A percentile compares a stretch with the other conserved stretches of the same genome.
These are phyloP conservation scores for Ctenopoma kingsleyae DNA, from an alignment of 2,797 vertebrate species.

Conservation along the genomic window DNA sequence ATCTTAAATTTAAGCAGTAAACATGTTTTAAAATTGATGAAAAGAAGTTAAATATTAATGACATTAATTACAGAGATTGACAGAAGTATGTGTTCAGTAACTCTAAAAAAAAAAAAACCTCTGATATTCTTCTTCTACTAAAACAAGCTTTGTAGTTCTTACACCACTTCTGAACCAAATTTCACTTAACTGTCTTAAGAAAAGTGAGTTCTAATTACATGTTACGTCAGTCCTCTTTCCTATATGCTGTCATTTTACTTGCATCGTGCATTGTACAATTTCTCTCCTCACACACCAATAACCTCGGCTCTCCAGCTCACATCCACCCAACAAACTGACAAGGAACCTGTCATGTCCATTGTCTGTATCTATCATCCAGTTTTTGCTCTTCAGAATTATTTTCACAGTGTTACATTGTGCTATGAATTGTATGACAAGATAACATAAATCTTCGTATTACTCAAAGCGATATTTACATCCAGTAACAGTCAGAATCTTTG, in stretches of 20 bases:
- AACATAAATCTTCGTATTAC: not conserved
- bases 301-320: slow-evolving; percentile 15
- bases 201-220: slow-evolving; percentile 46
- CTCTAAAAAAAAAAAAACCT: not conserved
- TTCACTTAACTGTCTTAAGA: slow-evolving; percentile 31
- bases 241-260: slow-evolving; percentile 31
- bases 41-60: slow-evolving; percentile 3
- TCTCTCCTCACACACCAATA: slow-evolving; percentile 15
- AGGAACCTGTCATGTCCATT: slow-evolving; percentile 6
- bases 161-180: slow-evolving; percentile 15
- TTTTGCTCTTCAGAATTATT: not conserved
- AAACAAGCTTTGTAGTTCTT: slow-evolving; percentile 21
- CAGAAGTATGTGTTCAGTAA: slow-evolving; percentile 3
- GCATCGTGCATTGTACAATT: slow-evolving; percentile 25
- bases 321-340: slow-evolving; percentile 4
- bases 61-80: slow-evolving; percentile 10
- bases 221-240: slow-evolving; percentile 27
- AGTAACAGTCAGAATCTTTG: not conserved
- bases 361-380: slow-evolving; percentile 5
- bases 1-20: slow-evolving; percentile 1
- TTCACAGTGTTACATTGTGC: not conserved
- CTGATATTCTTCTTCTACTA: not conserved
- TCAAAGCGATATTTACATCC: not conserved
- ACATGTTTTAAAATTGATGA: not conserved
- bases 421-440: not conserved